Conservation (phyloP, 35 echinoderm and acorn worm genomes). For the Eucidaris tribuloides region DNA sequence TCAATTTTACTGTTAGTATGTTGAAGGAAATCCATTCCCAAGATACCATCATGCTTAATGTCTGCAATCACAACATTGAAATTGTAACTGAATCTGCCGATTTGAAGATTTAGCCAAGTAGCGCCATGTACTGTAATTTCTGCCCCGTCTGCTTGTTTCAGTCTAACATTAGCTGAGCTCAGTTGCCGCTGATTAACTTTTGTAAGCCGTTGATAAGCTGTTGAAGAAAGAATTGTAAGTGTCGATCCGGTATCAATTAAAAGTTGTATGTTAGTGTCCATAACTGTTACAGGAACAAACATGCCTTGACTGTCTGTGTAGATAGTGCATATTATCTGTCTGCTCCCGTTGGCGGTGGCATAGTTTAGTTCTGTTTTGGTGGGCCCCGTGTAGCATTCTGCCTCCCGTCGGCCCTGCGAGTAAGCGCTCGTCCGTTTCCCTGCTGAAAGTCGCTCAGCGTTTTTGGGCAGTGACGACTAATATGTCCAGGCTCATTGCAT, state of each 20-base stretch:
- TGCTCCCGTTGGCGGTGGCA: not conserved
- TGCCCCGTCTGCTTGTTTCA: not conserved
- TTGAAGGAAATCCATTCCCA: not conserved
- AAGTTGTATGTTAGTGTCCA: not conserved
- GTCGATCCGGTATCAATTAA: not conserved
- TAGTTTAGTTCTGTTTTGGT: not conserved
- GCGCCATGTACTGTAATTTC: not conserved
- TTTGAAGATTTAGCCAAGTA: not conserved
- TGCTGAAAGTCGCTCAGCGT: not conserved
- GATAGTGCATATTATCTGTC: not conserved
- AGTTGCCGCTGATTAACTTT: not conserved
- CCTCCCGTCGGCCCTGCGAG: slow-evolving; percentile 12
- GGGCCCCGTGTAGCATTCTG: not conserved
- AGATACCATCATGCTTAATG: not conserved
- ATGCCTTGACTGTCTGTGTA: not conserved
- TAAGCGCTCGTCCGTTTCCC: not conserved
- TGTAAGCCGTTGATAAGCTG: not conserved
- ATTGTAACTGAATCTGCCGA: not conserved
- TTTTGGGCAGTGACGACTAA: not conserved
- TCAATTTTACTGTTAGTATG: not conserved
- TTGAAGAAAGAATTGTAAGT: not conserved
- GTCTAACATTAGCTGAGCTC: not conserved
- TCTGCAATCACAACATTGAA: not conserved
- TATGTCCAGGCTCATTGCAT: not conserved
- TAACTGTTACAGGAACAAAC: not conserved